phyloP scores from a whole-genome alignment of 2,113 vertebrate genomes.

The Gavia stellata region DNA sequence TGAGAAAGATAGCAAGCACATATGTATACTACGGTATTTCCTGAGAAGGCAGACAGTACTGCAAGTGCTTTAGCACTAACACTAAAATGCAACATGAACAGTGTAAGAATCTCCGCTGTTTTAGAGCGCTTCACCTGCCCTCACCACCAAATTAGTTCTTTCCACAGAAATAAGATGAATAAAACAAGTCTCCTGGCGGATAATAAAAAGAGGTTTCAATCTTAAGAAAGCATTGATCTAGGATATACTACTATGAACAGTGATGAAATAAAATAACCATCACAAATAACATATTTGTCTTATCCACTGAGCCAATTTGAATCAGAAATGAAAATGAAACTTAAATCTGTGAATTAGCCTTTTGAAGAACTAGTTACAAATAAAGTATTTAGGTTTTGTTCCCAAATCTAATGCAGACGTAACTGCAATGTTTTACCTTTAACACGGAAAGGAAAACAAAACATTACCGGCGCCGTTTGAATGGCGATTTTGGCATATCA shows the following conservation, averaged over 20 bases:
- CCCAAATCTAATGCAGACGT: not conserved
- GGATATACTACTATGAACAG: not conserved
- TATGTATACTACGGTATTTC: rapidly evolving
- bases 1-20: not conserved
- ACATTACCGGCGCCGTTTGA: constrained; percentile 91
- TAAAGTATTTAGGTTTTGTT: not conserved
- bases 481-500: constrained; percentile 98
- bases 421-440: not conserved
- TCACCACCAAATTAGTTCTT: not conserved
- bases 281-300: not conserved
- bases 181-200: not conserved
- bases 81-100: rapidly evolving
- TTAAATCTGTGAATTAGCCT: not conserved
- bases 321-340: not conserved
- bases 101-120: not conserved
- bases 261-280: not conserved
- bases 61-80: not conserved
- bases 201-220: not conserved
- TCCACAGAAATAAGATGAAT: not conserved
- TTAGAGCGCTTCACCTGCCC: not conserved
- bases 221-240: not conserved
- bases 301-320: not conserved
- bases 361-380: not conserved
- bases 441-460: not conserved
- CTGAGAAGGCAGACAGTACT: not conserved